phyloP scores from a whole-genome alignment of 2,888 invertebrate species.

The Dioctria rufipes region DNA sequence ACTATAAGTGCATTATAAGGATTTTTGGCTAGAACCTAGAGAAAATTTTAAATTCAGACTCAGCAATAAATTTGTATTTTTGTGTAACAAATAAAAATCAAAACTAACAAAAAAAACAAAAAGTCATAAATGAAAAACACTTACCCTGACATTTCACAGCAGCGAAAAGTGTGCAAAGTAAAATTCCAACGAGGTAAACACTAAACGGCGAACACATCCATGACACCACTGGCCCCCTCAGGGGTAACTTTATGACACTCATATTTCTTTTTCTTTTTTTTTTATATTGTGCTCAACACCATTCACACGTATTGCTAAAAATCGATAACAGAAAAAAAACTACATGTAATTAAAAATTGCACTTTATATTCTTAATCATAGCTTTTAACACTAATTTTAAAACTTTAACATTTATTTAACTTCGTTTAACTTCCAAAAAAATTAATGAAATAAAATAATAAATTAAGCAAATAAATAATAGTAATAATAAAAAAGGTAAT shows the following conservation, averaged over 20 bases:
- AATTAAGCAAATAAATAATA: background rate
- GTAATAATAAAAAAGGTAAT: background rate
- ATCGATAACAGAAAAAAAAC: background rate
- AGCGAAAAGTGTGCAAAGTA: background rate
- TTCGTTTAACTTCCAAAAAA: no score
- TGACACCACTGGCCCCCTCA: constrained; percentile 29
- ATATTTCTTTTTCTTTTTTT: constrained; percentile 29
- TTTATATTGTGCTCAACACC: constrained; percentile 5
- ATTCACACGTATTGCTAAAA: constrained; percentile 24
- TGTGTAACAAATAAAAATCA: no score
- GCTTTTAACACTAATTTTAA: no score
- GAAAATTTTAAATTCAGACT: no score
- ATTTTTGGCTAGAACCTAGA: no score
- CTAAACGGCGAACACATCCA: background rate
- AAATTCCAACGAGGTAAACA: background rate
- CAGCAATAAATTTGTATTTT: no score
- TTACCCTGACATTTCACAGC: constrained; percentile 24
- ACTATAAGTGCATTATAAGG: no score
- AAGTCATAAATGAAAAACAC: background rate
- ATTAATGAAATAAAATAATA: no score
- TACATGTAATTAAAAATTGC: background rate
- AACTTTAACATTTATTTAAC: no score
- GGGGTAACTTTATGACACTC: constrained; percentile 54
- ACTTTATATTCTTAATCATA: background rate
- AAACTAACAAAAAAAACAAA: background rate